Conservation (phyloP, 2,888 invertebrate genomes). For the Drosophila mulleri region DNA sequence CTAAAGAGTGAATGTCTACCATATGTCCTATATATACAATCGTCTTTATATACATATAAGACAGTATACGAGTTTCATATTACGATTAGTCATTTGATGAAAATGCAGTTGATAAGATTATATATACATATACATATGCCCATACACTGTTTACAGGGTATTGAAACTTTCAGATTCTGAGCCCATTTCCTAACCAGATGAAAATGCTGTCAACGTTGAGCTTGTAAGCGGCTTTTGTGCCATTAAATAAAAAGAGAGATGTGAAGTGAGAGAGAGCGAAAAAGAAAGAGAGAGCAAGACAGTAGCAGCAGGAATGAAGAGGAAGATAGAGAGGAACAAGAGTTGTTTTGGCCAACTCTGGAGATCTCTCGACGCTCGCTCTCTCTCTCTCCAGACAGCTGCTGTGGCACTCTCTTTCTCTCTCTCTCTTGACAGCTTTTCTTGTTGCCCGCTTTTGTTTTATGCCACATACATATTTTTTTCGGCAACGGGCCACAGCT, state of each 20-base stretch:
- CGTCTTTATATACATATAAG: background rate
- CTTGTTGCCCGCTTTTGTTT: constrained; percentile 64
- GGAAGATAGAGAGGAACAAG: constrained; percentile 26
- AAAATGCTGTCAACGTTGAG: constrained; percentile 58
- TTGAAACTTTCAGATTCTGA: constrained; percentile 45
- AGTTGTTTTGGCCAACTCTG: constrained; percentile 32
- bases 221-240: constrained; percentile 72
- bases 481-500: constrained; percentile 54
- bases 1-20: background rate
- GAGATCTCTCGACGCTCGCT: constrained; percentile 1
- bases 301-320: constrained; percentile 3
- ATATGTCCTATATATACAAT: background rate
- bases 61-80: background rate
- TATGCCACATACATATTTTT: constrained; percentile 59
- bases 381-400: constrained; percentile 21
- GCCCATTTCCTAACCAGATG: constrained; percentile 59
- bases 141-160: background rate
- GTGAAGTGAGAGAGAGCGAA: background rate
- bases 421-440: constrained; percentile 56
- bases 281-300: constrained; percentile 26
- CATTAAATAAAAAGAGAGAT: constrained; percentile 39
- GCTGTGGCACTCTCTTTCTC: constrained; percentile 30
- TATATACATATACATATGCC: too few relatives aligned
- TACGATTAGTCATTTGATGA: too few relatives aligned
- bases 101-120: background rate